Percentiles rank a stretch among this genome's conserved stretches.
phyloP scores from a whole-genome alignment of 2,113 vertebrate genomes.

The Circaetus gallicus region DNA sequence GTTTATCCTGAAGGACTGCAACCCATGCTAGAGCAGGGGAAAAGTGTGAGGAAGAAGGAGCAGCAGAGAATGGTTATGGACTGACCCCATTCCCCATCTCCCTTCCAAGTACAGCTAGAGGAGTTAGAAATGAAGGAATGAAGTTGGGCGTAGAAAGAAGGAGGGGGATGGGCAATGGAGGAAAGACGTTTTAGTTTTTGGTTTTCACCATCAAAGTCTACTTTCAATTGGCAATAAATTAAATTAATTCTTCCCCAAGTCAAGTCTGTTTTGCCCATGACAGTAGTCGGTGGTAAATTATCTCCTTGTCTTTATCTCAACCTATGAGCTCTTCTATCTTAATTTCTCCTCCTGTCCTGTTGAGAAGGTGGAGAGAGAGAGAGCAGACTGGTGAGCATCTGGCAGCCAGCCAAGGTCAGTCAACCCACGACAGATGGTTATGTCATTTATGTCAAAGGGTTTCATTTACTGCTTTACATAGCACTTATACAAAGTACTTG shows the following conservation, averaged over 20 bases:
- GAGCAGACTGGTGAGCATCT: background rate
- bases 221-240: background rate
- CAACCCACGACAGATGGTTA: background rate
- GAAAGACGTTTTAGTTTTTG: background rate
- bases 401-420: background rate
- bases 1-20: background rate
- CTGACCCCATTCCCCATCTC: background rate
- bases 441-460: background rate
- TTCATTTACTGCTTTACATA: background rate
- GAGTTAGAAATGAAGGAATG: background rate
- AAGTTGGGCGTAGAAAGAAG: background rate
- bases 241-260: background rate
- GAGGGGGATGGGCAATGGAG: rapidly evolving
- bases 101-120: rapidly evolving
- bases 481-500: background rate
- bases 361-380: background rate
- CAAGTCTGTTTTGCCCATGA: background rate
- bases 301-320: background rate
- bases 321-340: background rate
- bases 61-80: background rate
- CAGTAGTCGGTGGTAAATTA: background rate
- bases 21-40: background rate
- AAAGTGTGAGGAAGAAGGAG: background rate
- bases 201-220: background rate
- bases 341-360: background rate